Evolutionary conservation across 2,797 vertebrate genomes (phyloP).

Genomic region (Discoglossus pictus): DNA sequence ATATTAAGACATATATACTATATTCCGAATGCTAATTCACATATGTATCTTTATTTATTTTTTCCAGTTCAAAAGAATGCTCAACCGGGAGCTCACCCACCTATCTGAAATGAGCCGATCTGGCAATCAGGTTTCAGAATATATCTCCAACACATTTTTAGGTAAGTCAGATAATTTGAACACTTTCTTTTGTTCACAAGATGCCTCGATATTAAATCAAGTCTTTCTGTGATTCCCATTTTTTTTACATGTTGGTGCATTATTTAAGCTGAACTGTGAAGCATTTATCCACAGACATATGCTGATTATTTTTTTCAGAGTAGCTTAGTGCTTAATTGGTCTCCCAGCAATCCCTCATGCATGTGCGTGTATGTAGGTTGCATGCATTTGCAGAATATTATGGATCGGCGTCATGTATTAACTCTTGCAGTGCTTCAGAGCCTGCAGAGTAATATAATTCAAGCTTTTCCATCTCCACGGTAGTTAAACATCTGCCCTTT

Average conservation of each 20-base stretch:
- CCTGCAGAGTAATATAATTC: no score
- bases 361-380: conserved; percentile 28
- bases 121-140: conserved; percentile 98
- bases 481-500: no score
- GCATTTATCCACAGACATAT: not conserved
- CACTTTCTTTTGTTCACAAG: not conserved
- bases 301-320: conserved; percentile 10
- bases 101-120: conserved; percentile 98
- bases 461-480: no score
- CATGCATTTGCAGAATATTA: not conserved
- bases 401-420: conserved; percentile 27
- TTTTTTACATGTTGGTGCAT: not conserved
- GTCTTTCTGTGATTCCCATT: conserved; percentile 21
- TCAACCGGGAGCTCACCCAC: conserved; percentile 95
- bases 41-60: conserved; percentile 51
- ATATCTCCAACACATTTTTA: conserved; percentile 96
- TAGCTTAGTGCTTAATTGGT: conserved; percentile 15
- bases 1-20: not conserved
- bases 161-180: conserved; percentile 74
- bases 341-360: conserved; percentile 16
- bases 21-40: no score
- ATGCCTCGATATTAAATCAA: conserved; percentile 1
- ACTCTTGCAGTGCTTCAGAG: not conserved
- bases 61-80: conserved; percentile 97
- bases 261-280: not conserved